These are phyloP conservation scores for Umimayanthus kanabou DNA, from an alignment of 92 coral and sea anemone genomes.

Conservation along the genomic window DNA sequence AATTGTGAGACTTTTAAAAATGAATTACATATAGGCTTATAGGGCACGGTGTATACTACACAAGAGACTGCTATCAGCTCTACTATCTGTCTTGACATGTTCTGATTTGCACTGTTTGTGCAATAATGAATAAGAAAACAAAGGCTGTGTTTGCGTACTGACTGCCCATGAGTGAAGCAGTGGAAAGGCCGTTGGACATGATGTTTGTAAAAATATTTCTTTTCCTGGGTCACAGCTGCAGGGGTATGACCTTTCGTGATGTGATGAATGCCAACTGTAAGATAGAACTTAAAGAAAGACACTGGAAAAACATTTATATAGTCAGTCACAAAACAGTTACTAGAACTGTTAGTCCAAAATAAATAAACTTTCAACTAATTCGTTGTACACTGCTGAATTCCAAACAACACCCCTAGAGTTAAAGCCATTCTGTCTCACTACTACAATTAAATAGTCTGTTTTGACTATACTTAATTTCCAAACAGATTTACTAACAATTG, in stretches of 20 bases:
- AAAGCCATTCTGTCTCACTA: conserved; percentile 8
- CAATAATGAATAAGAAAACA: no score
- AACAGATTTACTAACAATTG: conserved; percentile 12
- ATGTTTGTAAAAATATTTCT: conserved; percentile 3
- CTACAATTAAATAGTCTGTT: not conserved
- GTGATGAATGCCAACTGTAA: not conserved
- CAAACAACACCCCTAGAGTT: conserved; percentile 19
- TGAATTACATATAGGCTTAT: no score
- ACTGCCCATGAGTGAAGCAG: no score
- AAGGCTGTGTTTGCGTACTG: no score
- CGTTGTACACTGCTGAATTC: conserved; percentile 18
- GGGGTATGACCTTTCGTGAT: not conserved
- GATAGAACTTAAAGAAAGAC: not conserved
- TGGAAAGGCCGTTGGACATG: not conserved
- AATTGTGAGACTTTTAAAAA: no score
- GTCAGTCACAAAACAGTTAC: not conserved
- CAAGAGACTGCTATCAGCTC: no score
- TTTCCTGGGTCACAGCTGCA: not conserved
- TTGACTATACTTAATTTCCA: conserved; percentile 13
- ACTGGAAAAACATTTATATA: no score
- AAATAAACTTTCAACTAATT: not conserved
- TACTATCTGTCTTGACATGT: no score
- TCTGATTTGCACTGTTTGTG: no score
- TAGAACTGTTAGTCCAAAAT: conserved; percentile 4
- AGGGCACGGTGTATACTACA: no score